Evolutionary conservation across 2,113 vertebrate species (phyloP).

Genomic region (Platanista minor): DNA sequence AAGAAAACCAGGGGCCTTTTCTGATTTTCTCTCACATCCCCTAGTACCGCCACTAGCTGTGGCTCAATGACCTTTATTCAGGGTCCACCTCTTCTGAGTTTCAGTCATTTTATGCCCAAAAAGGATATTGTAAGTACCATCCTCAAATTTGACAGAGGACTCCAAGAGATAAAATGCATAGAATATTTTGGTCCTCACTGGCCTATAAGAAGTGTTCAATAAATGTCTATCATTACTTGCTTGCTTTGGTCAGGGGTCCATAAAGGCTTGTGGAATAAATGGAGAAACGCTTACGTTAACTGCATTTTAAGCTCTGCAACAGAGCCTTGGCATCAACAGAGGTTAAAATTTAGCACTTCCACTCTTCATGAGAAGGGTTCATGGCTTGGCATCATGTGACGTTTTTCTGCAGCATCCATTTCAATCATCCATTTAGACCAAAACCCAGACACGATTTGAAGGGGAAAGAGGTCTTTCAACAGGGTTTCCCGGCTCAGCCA

Average conservation of each 20-base stretch:
- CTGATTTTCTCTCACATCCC: neutral
- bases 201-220: neutral
- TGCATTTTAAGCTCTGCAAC: neutral
- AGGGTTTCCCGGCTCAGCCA: neutral
- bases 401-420: neutral
- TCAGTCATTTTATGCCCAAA: neutral
- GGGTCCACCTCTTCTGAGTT: neutral
- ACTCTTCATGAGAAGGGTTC: neutral
- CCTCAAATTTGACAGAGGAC: neutral
- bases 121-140: neutral
- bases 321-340: neutral
- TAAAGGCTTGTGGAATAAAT: neutral
- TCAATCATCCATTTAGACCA: neutral
- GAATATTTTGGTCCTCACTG: neutral
- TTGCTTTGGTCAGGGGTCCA: neutral
- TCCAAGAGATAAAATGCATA: neutral
- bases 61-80: neutral
- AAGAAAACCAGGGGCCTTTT: neutral
- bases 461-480: neutral
- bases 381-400: neutral
- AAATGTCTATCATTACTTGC: neutral
- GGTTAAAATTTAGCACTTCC: neutral
- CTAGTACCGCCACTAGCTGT: neutral
- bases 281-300: neutral
- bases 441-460: neutral